These are phyloP conservation scores for Pogoniulus pusillus DNA, from an alignment of 2,797 vertebrate genomes.

Conservation along the genomic window DNA sequence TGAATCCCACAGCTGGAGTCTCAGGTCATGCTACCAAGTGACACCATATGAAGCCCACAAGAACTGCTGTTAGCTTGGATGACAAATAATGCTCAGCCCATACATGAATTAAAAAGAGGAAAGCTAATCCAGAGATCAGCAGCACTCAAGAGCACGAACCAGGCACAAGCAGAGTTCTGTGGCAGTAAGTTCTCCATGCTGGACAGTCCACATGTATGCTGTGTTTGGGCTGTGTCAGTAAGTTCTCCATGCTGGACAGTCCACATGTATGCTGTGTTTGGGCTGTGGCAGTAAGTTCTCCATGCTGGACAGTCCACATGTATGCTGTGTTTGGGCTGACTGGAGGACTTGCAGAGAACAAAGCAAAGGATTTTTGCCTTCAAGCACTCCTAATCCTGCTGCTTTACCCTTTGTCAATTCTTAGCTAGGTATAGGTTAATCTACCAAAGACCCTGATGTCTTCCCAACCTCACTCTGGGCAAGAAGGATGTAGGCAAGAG, in stretches of 20 bases:
- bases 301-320: too few species aligned
- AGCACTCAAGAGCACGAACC: not conserved
- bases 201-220: not conserved
- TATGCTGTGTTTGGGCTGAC: not conserved
- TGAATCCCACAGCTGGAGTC: not conserved
- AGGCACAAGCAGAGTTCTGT: not conserved
- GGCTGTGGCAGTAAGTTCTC: too few species aligned
- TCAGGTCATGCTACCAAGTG: not conserved
- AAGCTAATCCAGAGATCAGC: not conserved
- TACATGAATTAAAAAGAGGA: not conserved
- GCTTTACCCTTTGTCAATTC: not conserved
- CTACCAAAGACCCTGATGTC: not conserved
- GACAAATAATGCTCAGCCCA: not conserved
- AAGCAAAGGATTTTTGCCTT: not conserved
- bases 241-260: too few species aligned
- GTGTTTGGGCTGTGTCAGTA: accelerated
- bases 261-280: too few species aligned
- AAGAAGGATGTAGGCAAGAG: too few species aligned
- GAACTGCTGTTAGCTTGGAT: not conserved
- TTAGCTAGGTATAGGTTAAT: not conserved
- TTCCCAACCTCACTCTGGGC: not conserved
- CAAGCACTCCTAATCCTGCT: not conserved
- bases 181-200: not conserved
- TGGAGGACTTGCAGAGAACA: not conserved
- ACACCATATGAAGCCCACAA: not conserved